phyloP scores from a whole-genome alignment of 2,797 vertebrate genomes.

The Synaphobranchus kaupii region DNA sequence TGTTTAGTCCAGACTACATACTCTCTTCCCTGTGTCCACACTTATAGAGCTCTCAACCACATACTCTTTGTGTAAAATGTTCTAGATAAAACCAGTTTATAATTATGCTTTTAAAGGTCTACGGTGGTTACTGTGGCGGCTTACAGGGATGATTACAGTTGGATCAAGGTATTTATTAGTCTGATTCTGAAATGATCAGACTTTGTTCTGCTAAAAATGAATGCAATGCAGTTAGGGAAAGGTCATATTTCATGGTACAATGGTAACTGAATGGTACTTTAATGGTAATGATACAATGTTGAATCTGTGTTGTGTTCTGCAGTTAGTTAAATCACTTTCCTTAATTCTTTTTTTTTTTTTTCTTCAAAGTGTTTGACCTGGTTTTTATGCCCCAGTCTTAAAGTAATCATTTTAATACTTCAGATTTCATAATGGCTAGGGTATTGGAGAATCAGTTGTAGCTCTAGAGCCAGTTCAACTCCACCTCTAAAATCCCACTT shows the following conservation, averaged over 20 bases:
- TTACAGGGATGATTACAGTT: neutral
- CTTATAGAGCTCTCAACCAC: neutral
- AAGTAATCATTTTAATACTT: slow-evolving; percentile 37
- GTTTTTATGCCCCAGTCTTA: slow-evolving; percentile 31
- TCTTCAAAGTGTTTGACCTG: slow-evolving; percentile 13
- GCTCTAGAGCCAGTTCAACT: slow-evolving; percentile 8
- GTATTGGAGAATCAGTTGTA: slow-evolving; percentile 9
- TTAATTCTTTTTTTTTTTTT: neutral
- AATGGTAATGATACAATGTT: neutral
- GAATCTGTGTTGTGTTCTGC: neutral
- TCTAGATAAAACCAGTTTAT: slow-evolving; percentile 10
- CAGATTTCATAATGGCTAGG: slow-evolving; percentile 28
- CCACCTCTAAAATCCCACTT: slow-evolving; percentile 42
- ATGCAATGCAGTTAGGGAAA: neutral
- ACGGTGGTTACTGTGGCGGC: slow-evolving; percentile 27
- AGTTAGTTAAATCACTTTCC: slow-evolving; percentile 5
- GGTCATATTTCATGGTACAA: neutral
- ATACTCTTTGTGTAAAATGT: slow-evolving; percentile 27
- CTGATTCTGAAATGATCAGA: neutral
- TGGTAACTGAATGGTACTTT: neutral
- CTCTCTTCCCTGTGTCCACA: neutral
- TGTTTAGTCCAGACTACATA: neutral
- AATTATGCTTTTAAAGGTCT: slow-evolving; percentile 30
- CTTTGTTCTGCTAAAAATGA: neutral
- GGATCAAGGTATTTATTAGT: neutral